Conservation (phyloP, 2,113 vertebrate genomes). For the Australoheros scitulus region DNA sequence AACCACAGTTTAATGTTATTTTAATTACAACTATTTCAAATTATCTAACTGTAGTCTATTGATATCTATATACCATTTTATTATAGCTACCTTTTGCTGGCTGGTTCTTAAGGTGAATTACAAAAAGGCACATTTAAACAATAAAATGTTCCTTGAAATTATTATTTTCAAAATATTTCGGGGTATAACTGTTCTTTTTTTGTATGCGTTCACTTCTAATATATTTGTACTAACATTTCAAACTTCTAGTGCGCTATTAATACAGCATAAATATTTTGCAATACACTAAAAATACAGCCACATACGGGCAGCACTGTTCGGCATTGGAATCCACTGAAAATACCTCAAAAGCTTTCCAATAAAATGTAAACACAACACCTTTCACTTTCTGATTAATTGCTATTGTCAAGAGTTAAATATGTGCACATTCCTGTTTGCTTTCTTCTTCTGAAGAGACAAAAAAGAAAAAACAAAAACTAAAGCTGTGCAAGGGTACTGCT, state of each 20-base stretch:
- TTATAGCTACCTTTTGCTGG: background rate
- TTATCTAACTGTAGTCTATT: background rate
- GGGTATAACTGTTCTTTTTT: background rate
- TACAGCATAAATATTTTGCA: background rate
- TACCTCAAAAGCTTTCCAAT: background rate
- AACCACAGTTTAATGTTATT: background rate
- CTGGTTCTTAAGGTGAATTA: background rate
- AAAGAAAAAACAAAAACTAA: constrained; percentile 9
- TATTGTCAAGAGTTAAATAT: constrained; percentile 41
- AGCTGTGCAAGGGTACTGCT: constrained; percentile 8
- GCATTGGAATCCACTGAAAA: background rate
- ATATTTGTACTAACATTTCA: background rate
- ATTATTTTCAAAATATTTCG: background rate
- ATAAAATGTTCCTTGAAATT: background rate
- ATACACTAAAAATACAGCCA: background rate
- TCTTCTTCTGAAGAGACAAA: constrained; percentile 17
- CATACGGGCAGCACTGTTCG: background rate
- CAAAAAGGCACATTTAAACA: background rate
- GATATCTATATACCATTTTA: background rate
- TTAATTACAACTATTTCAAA: background rate
- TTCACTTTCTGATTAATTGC: background rate
- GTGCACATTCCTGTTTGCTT: background rate
- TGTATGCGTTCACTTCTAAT: background rate
- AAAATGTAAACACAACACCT: background rate
- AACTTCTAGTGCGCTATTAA: background rate